Evolutionary conservation across 2,113 vertebrate genomes (phyloP).

Genomic region (Corvus hawaiiensis): DNA sequence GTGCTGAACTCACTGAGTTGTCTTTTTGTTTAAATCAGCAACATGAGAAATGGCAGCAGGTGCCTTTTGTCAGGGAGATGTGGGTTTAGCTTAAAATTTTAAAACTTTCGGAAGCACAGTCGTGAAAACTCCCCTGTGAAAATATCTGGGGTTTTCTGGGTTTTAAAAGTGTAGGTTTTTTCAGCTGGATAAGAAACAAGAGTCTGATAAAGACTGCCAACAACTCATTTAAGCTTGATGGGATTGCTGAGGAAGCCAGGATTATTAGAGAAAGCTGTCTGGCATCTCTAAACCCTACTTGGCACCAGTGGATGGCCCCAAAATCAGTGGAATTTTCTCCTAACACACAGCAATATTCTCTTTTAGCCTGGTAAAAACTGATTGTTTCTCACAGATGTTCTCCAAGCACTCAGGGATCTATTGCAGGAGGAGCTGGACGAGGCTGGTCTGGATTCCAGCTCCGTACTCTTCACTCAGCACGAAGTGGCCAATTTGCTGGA

Average conservation of each 20-base stretch:
- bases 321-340: neutral
- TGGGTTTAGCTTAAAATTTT: neutral
- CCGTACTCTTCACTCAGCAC: conserved; percentile 82
- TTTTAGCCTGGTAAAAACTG: neutral
- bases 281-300: neutral
- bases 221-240: neutral
- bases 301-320: neutral
- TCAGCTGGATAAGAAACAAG: neutral
- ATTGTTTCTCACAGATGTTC: conserved; percentile 72
- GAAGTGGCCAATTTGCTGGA: conserved; percentile 88
- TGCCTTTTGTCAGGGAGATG: neutral
- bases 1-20: neutral
- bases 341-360: neutral
- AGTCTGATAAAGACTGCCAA: neutral
- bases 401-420: conserved; percentile 75
- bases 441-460: conserved; percentile 70
- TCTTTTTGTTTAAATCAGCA: neutral
- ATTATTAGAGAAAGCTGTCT: neutral
- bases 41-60: neutral
- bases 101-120: neutral
- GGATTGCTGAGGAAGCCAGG: neutral
- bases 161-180: neutral
- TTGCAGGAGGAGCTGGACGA: conserved; percentile 81
- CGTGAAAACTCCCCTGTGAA: neutral
- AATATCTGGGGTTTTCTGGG: neutral